Conservation (phyloP, 2,797 vertebrate species). For the Poecilia velifera region DNA sequence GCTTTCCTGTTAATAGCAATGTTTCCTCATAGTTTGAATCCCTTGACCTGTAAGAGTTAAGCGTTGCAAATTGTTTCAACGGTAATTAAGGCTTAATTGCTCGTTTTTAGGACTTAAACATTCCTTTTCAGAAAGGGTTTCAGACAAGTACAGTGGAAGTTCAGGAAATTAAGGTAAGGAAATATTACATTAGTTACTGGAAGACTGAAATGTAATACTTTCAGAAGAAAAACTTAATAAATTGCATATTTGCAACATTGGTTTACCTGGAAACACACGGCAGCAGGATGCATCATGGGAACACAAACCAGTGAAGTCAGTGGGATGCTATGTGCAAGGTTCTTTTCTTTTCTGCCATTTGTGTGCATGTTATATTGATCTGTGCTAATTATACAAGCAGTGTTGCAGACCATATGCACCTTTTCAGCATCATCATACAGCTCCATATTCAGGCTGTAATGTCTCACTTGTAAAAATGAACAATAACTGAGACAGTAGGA, state of each 20-base stretch:
- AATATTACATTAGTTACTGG: not conserved
- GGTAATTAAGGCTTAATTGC: not conserved
- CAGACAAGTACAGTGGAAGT: not conserved
- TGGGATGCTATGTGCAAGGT: not conserved
- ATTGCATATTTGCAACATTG: not conserved
- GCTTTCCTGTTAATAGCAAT: slow-evolving; percentile 23
- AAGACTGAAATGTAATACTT: not conserved
- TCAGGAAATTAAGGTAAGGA: not conserved
- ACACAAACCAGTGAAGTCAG: not conserved
- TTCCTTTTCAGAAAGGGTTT: not conserved
- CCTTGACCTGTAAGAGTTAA: not conserved
- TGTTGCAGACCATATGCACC: not conserved
- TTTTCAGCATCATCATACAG: not conserved
- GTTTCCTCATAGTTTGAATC: slow-evolving; percentile 61
- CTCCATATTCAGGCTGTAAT: not conserved
- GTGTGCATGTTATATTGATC: not conserved
- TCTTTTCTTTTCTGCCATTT: not conserved
- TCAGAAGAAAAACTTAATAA: not conserved
- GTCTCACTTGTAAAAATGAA: slow-evolving; percentile 26
- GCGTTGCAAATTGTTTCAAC: not conserved
- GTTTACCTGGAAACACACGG: not conserved
- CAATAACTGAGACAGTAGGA: not conserved
- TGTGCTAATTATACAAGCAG: not conserved
- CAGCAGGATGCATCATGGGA: not conserved
- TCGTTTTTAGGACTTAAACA: not conserved